Evolutionary conservation across 1,140 invertebrate genomes (phyloP).

Genomic region (Drosophila obscura): DNA sequence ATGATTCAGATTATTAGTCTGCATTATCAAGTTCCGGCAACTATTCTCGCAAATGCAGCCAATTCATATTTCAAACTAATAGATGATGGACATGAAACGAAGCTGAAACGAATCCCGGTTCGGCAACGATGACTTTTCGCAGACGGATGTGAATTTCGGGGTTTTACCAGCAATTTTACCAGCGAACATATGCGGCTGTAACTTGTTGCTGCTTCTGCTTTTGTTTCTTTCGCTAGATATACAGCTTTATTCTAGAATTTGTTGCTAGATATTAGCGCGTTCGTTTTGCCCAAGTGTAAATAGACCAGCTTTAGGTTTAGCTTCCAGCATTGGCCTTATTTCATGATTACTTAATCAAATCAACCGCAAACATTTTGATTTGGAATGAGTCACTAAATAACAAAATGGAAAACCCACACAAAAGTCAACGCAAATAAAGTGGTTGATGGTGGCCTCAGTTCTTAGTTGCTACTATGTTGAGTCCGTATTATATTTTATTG

Average conservation of each 20-base stretch:
- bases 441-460: constrained; percentile 56
- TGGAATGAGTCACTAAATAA: constrained; percentile 35
- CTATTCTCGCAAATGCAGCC: constrained; percentile 2
- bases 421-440: constrained; percentile 4
- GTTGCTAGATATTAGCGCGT: constrained; percentile 35
- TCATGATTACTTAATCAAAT: constrained; percentile 11
- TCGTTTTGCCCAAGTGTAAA: constrained; percentile 43
- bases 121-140: constrained; percentile 25
- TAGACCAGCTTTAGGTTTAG: constrained; percentile 29
- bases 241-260: constrained; percentile 58
- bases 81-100: constrained; percentile 30
- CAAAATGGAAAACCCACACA: constrained; percentile 35
- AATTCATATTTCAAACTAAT: constrained; percentile 19
- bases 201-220: constrained; percentile 21
- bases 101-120: constrained; percentile 14
- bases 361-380: constrained; percentile 24
- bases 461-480: constrained; percentile 43
- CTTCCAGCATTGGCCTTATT: constrained; percentile 15
- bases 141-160: constrained; percentile 62
- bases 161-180: constrained; percentile 39
- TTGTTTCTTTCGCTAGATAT: constrained; percentile 10
- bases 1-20: background rate
- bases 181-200: constrained; percentile 11
- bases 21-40: background rate
- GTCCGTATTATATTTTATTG: constrained; percentile 7